Evolutionary conservation across 53 echinoderm and acorn worm species (phyloP).

Genomic region (Stichopus horrens): DNA sequence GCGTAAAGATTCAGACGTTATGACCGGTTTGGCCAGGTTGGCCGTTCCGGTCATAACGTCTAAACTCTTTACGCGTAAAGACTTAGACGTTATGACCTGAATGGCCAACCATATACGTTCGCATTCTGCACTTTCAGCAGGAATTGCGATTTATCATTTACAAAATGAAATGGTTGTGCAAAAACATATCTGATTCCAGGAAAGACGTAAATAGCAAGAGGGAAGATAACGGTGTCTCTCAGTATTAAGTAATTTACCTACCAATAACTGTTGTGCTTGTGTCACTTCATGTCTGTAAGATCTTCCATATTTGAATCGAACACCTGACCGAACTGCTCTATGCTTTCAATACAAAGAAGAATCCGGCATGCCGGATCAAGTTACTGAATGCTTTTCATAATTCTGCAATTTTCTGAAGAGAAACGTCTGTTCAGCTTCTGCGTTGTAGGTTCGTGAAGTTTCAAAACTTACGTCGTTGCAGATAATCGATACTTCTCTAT

Average conservation of each 20-base stretch:
- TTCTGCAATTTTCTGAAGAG: slow-evolving; percentile 26
- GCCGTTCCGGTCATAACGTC: too few relatives aligned
- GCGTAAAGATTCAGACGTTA: too few relatives aligned
- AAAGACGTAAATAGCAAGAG: slow-evolving; percentile 11
- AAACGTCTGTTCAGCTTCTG: slow-evolving; percentile 25
- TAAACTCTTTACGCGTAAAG: too few relatives aligned
- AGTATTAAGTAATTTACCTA: slow-evolving; percentile 6
- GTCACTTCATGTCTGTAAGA: neutral
- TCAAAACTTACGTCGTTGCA: too few relatives aligned
- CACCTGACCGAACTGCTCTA: slow-evolving; percentile 9
- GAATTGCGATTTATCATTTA: slow-evolving; percentile 5
- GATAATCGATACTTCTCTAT: too few relatives aligned
- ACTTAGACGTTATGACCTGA: too few relatives aligned
- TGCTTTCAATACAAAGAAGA: slow-evolving; percentile 15
- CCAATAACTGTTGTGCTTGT: slow-evolving; percentile 19
- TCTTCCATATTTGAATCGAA: slow-evolving; percentile 25
- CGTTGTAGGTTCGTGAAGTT: too few relatives aligned
- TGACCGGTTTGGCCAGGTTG: too few relatives aligned
- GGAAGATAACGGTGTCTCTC: slow-evolving; percentile 17
- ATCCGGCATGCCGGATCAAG: slow-evolving; percentile 8
- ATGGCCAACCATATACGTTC: too few relatives aligned
- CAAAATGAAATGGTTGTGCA: slow-evolving; percentile 23
- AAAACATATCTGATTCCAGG: slow-evolving; percentile 23
- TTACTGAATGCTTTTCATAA: slow-evolving; percentile 27
- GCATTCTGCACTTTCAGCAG: slow-evolving; percentile 24